phyloP scores from a whole-genome alignment of 2,113 vertebrate species.

The Psilopsiagon aymara region DNA sequence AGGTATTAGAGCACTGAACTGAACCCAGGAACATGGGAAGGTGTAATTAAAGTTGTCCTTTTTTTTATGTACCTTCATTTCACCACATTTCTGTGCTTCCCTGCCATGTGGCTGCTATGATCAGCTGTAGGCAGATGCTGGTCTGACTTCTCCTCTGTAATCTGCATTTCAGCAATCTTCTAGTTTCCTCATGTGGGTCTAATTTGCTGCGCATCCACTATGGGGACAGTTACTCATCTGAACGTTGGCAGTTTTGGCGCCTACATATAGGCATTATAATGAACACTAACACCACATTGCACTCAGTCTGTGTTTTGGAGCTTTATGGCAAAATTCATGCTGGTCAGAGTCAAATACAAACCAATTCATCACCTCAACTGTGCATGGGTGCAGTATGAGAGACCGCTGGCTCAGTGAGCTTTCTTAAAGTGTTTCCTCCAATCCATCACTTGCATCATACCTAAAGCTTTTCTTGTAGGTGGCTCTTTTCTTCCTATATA shows the following conservation, averaged over 20 bases:
- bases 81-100: not conserved
- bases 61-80: not conserved
- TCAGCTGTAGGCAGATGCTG: not conserved
- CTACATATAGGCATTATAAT: not conserved
- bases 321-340: not conserved
- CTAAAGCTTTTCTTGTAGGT: not conserved
- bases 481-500: not conserved
- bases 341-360: not conserved
- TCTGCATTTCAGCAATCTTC: not conserved
- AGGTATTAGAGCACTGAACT: not conserved
- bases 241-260: not conserved
- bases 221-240: not conserved
- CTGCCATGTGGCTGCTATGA: not conserved
- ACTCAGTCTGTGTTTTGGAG: not conserved
- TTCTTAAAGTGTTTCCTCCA: not conserved
- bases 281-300: rapidly evolving
- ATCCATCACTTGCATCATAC: not conserved
- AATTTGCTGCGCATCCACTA: not conserved
- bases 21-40: not conserved
- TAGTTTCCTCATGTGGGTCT: not conserved
- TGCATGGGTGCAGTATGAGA: not conserved
- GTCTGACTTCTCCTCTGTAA: not conserved
- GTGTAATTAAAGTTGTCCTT: not conserved
- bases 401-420: rapidly evolving
- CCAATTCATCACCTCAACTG: not conserved